Evolutionary conservation across 2,797 vertebrate species (phyloP), one percentile per base, ranked within the genome.

Genomic region (Sebastes steindachneri): DNA sequence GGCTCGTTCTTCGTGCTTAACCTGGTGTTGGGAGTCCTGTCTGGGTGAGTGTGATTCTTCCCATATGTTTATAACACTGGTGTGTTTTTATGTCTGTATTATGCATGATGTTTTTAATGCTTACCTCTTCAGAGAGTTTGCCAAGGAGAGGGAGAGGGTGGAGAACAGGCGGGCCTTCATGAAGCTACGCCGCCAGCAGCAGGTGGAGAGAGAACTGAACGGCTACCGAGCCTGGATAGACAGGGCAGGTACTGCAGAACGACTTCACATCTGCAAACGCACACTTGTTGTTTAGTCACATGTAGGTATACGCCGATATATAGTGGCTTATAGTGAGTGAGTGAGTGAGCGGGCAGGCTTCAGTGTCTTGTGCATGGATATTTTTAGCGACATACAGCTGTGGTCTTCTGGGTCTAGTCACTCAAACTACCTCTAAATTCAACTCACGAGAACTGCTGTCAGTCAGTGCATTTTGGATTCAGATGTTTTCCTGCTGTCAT

Each of bases 1-100:
- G 99, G 99, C 85, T 99, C 98, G 3, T 99, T 99, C 95, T 99
- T 99, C 76, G 98, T 99, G 87, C 96, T 99, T 88, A 99, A 99
- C 95, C 97, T 99, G 70, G 99, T 99, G 86, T 94, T 99, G 94
- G 98, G 99, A 92, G 99, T 99, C 85, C 95, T 99, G 88, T 99
- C 99, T 0, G 99, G 99, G 99, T 99, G 95, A 97, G 98, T 84
- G 14, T 17, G 19, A 31, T 63, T 21, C 26, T 17, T 69, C 17
- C 10, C 51, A 53, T 55, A 0, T 73, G 28, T 79, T 23, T 67
- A 2, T 17, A 21, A n/a, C 60, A 21, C 4, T 2, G 4, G 4
- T 25, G 6, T 48, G 6, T 48, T 37, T 84, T 6, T 45, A 37
- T 33, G 11, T 37, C 9, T 59, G 5, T 23, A 12, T 70, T 21